Evolutionary conservation across 2,888 invertebrate species (phyloP).

Genomic region (Synergus gifuensis): DNA sequence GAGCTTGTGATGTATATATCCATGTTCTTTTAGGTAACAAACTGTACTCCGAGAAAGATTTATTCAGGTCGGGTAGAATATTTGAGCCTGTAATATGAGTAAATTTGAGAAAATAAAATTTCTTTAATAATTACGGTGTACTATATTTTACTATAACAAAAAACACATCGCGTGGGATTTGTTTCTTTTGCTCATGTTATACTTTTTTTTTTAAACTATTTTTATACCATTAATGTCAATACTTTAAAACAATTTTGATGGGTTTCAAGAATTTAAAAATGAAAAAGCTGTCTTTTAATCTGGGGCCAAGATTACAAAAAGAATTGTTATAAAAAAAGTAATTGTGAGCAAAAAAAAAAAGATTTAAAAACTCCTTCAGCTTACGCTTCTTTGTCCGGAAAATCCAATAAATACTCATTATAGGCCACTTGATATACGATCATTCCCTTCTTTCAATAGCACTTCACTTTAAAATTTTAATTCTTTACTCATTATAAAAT

Average conservation of each 20-base stretch:
- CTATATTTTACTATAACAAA: neutral
- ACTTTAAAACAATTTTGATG: too few species aligned
- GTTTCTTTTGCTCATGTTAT: too few species aligned
- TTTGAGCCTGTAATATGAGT: neutral
- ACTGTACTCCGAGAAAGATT: neutral
- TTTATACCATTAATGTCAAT: too few species aligned
- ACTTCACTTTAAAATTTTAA: neutral
- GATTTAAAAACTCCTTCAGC: neutral
- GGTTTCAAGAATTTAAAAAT: neutral
- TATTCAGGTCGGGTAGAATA: neutral
- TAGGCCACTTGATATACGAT: neutral
- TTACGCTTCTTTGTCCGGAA: neutral
- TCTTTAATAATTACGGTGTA: neutral
- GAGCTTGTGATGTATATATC: neutral
- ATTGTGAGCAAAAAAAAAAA: neutral
- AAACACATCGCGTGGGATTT: too few species aligned
- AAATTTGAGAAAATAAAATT: neutral
- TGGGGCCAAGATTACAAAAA: neutral
- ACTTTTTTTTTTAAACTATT: too few species aligned
- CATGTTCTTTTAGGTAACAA: neutral
- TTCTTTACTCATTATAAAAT: neutral
- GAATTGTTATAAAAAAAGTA: neutral
- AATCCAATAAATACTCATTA: neutral
- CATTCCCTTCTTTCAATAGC: neutral
- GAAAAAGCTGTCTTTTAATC: neutral